Percentiles rank a stretch among this genome's conserved stretches.
These are phyloP conservation scores for Ectobius pallidus DNA, from an alignment of 2,888 invertebrate species.

Conservation along the genomic window DNA sequence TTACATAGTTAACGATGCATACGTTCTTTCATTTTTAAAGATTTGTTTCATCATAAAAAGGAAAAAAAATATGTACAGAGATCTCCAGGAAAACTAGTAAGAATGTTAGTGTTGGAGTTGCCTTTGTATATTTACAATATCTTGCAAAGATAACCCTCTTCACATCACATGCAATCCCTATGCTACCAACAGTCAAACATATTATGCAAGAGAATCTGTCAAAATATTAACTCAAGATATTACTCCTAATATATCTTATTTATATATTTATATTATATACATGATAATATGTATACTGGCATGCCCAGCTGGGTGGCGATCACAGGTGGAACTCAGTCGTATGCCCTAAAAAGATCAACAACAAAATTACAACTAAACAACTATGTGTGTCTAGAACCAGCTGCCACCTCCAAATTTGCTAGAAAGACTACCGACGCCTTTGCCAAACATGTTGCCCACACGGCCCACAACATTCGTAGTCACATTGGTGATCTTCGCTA, in stretches of 20 bases:
- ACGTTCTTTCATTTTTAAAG: slow-evolving; percentile 20
- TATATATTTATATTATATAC: slow-evolving; percentile 42
- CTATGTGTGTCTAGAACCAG: slow-evolving; percentile 73
- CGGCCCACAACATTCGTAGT: slow-evolving; percentile 86
- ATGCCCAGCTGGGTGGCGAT: slow-evolving; percentile 32
- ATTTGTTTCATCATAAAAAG: slow-evolving; percentile 29
- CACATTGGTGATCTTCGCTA: slow-evolving; percentile 78
- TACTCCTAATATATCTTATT: slow-evolving; percentile 27
- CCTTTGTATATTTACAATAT: slow-evolving; percentile 44
- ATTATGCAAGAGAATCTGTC: slow-evolving; percentile 27
- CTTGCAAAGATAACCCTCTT: slow-evolving; percentile 40
- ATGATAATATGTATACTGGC: slow-evolving; percentile 34
- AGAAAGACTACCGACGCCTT: slow-evolving; percentile 88
- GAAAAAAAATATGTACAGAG: slow-evolving; percentile 42
- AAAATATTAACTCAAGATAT: slow-evolving; percentile 31
- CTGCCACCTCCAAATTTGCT: slow-evolving; percentile 87
- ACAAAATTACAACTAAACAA: slow-evolving; percentile 26
- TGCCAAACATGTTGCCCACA: slow-evolving; percentile 88
- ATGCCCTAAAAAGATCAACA: slow-evolving; percentile 40
- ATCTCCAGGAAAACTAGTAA: slow-evolving; percentile 38
- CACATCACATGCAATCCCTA: slow-evolving; percentile 37
- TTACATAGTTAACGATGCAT: slow-evolving; percentile 42
- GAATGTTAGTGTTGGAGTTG: slow-evolving; percentile 36
- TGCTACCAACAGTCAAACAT: slow-evolving; percentile 35
- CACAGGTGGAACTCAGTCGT: slow-evolving; percentile 46